Evolutionary conservation across 2,888 invertebrate genomes (phyloP).

Genomic region (Mythimna loreyi): DNA sequence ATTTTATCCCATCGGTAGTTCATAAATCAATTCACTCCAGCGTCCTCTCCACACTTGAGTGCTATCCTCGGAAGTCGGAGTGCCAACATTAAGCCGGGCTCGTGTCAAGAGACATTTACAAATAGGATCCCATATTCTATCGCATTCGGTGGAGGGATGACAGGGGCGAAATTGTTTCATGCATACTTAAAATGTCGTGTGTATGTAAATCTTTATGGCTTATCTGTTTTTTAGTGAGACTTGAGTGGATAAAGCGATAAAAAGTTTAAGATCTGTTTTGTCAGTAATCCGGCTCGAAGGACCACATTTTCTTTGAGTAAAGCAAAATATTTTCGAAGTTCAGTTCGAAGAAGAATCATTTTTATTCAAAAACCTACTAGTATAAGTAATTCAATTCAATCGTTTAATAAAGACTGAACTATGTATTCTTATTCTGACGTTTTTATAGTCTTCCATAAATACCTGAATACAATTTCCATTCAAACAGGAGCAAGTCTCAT

Average conservation of each 20-base stretch:
- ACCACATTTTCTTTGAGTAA: neutral
- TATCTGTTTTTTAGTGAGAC: constrained; percentile 3
- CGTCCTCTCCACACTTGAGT: constrained; percentile 15
- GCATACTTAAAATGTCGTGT: constrained; percentile 33
- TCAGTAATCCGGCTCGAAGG: neutral
- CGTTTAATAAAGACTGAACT: neutral
- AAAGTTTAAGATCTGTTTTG: no score
- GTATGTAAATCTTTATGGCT: constrained; percentile 20
- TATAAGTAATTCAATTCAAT: neutral
- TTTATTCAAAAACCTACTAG: neutral
- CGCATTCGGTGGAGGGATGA: constrained; percentile 42
- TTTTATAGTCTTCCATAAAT: constrained; percentile 1
- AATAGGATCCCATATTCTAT: constrained; percentile 50
- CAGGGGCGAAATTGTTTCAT: constrained; percentile 51
- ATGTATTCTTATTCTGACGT: neutral
- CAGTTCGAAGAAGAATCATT: neutral
- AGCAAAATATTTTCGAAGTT: no score
- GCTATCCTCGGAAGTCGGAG: constrained; percentile 18
- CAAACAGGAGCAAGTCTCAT: constrained; percentile 24
- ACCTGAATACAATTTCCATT: constrained; percentile 1
- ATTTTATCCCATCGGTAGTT: neutral
- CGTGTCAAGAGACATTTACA: constrained; percentile 41
- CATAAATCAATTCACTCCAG: constrained; percentile 21
- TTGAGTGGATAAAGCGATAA: neutral
- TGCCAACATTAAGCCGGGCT: constrained; percentile 33